phyloP scores from a whole-genome alignment of 2,888 invertebrate genomes.

The Calephelis perditalis region DNA sequence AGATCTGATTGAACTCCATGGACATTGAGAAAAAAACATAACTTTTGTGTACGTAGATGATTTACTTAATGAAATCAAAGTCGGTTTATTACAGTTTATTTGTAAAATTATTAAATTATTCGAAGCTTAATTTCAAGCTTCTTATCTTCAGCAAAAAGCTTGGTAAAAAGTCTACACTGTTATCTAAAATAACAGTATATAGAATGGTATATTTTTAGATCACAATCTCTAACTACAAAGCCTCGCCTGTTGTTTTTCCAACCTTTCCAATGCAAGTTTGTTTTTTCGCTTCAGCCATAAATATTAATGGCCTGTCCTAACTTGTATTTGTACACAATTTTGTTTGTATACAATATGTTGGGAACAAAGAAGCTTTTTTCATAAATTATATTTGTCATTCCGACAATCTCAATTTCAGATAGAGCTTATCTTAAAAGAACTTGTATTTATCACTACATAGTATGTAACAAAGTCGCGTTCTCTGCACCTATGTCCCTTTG shows the following conservation, averaged over 20 bases:
- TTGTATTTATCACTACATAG: slow-evolving; percentile 6
- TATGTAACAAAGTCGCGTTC: too few species aligned
- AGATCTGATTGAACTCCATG: too few species aligned
- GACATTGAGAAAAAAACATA: too few species aligned
- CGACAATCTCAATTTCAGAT: slow-evolving; percentile 15
- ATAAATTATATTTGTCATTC: slow-evolving; percentile 16
- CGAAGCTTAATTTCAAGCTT: too few species aligned
- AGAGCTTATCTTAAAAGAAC: slow-evolving; percentile 10
- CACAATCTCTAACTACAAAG: slow-evolving; percentile 10
- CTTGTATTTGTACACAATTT: slow-evolving; percentile 7
- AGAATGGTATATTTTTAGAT: neutral
- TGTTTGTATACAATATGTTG: slow-evolving; percentile 4
- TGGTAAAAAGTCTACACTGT: too few species aligned
- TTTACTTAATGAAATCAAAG: too few species aligned
- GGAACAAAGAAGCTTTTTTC: slow-evolving; percentile 13
- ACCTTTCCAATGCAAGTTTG: slow-evolving; percentile 2
- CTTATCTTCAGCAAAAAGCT: too few species aligned
- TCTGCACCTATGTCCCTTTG: too few species aligned
- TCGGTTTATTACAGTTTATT: too few species aligned
- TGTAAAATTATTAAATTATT: too few species aligned
- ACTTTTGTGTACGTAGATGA: too few species aligned
- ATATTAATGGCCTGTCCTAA: slow-evolving; percentile 11
- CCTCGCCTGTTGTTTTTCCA: neutral
- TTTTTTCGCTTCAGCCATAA: slow-evolving; percentile 12
- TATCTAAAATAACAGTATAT: too few species aligned